Evolutionary conservation across 1,140 invertebrate species (phyloP).

Genomic region (Ephestia elutella): DNA sequence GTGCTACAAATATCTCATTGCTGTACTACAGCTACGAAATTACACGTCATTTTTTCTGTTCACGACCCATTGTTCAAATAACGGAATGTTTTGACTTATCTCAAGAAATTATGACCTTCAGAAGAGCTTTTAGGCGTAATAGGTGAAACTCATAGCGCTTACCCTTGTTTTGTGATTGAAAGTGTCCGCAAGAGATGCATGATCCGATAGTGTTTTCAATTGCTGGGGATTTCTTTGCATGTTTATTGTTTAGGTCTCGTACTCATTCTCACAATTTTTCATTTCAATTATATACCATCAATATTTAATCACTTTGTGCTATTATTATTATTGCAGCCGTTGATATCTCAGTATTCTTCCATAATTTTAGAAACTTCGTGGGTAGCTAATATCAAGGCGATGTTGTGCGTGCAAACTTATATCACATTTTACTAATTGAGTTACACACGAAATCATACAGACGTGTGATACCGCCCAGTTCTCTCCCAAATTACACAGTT

Average conservation of each 20-base stretch:
- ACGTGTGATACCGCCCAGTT: not conserved
- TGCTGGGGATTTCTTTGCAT: too few relatives aligned
- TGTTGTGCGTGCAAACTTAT: not conserved
- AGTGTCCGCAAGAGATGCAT: too few relatives aligned
- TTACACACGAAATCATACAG: not conserved
- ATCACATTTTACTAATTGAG: not conserved
- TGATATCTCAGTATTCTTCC: too few relatives aligned
- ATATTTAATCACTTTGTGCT: too few relatives aligned
- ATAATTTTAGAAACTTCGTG: too few relatives aligned
- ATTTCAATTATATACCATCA: too few relatives aligned
- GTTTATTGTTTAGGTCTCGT: too few relatives aligned
- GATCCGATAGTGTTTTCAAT: slow-evolving; percentile 15
- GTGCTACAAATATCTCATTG: slow-evolving; percentile 22
- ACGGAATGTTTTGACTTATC: slow-evolving; percentile 47
- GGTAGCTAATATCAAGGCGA: too few relatives aligned
- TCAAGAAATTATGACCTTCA: slow-evolving; percentile 52
- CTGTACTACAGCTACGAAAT: slow-evolving; percentile 29
- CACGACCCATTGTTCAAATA: slow-evolving; percentile 49
- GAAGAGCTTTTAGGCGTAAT: slow-evolving; percentile 40
- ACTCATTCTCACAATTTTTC: too few relatives aligned
- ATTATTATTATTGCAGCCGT: too few relatives aligned
- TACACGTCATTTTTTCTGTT: slow-evolving; percentile 51
- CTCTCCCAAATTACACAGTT: not conserved
- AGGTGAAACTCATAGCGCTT: slow-evolving; percentile 48
- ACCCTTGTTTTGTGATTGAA: slow-evolving; percentile 37